phyloP scores from a whole-genome alignment of 2,888 invertebrate genomes.

The Platynereis dumerilii region DNA sequence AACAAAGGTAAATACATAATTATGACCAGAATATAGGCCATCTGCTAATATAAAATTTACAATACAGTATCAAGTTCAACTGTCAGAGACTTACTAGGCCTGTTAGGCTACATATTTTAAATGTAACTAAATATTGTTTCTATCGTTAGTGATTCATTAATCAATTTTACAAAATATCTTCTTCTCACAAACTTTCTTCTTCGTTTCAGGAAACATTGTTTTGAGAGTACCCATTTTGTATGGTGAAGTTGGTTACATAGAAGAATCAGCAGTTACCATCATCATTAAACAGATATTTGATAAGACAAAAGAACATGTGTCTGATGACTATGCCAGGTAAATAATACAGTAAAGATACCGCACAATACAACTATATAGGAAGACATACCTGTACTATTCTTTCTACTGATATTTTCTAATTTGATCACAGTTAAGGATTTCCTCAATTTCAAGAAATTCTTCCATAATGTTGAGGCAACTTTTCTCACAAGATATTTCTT shows the following conservation, averaged over 20 bases:
- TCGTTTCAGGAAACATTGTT: constrained; percentile 61
- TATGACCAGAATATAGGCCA: background rate
- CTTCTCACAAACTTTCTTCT: constrained; percentile 1
- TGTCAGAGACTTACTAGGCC: background rate
- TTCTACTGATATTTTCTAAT: too few relatives aligned
- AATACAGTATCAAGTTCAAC: background rate
- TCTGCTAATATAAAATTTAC: too few relatives aligned
- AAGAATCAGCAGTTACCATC: constrained; percentile 66
- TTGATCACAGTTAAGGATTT: too few relatives aligned
- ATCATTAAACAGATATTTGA: constrained; percentile 58
- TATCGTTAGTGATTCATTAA: background rate
- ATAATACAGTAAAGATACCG: too few relatives aligned
- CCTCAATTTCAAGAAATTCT: too few relatives aligned
- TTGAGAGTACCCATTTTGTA: constrained; percentile 67
- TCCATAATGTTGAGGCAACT: too few relatives aligned
- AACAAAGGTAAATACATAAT: constrained; percentile 37
- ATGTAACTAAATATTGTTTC: background rate
- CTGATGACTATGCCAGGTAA: too few relatives aligned
- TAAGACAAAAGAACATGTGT: constrained; percentile 29
- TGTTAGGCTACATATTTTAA: background rate
- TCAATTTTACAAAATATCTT: background rate
- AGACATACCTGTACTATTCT: too few relatives aligned
- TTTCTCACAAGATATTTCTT: too few relatives aligned
- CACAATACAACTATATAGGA: too few relatives aligned
- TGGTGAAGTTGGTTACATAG: constrained; percentile 64